Base-by-base conservation (phyloP, 2,113 vertebrate species). In the Sinocyclocheilus maitianheensis region DNA sequence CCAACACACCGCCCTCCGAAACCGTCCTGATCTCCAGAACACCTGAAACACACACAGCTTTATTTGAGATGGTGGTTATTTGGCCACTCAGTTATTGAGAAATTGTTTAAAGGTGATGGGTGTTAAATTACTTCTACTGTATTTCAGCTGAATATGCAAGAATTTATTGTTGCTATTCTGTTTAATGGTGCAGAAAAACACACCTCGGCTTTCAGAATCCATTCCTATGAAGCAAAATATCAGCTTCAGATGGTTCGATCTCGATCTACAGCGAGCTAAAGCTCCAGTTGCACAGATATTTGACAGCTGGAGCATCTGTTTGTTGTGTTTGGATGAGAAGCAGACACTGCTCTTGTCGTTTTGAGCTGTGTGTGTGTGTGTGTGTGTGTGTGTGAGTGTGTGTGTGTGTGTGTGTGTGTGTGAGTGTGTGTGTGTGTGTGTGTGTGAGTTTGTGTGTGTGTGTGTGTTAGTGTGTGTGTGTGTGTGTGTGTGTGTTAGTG, bases 1-100 rank as follows among this genome's bases (percentile, higher is more conserved):
- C 98, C 93, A 96, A 92, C 43, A 99, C 94, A 82, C 97, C 96
- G 84, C 97, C 97, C 91, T 99, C 96, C 5, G 97, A 97, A 92
- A 99, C 97, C 3, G 98, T 99, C 93, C 97, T 95, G 92, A 99
- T 98, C 95, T 99, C 98, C 91, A 99, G 95, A 91, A 99, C 96
- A 94, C 97, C 97, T 99, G 95, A 85, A 94, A 90, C 40, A 88
- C 79, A 88, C 3, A 80, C 53, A 55, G 18, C 51, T 58, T 58
- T 58, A 58, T 20, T 58, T 58, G 53, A 60, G 18, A 58, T 20
- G 16, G 5, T 18, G 55, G 43, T 43, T 43, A 43, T 58, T 58
- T 53, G 51, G 5, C 7, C 43, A 8, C 8, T 43, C 8, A 43
- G 7, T 46, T 37, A 37, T 37, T 37, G 51, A 55, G 53, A 6